Base-by-base conservation (phyloP, 2,888 invertebrate species). In the Metacarcinus magister region DNA sequence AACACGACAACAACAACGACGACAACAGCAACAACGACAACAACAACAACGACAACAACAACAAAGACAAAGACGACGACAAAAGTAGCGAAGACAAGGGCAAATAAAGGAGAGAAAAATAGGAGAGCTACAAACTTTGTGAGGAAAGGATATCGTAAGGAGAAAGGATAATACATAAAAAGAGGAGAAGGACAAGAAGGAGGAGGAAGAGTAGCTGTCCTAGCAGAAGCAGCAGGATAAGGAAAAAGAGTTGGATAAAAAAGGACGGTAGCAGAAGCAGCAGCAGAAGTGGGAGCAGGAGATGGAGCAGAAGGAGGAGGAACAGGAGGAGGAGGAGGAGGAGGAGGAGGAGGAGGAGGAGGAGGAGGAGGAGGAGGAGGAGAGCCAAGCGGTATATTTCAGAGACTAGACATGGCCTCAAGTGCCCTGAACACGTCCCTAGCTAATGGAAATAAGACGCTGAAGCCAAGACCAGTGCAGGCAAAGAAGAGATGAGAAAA, bases 281-380 rank as follows among this genome's bases (percentile, higher is more conserved):
- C 13, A 48, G 48, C 7, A 48, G 48, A 13, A 48, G 48, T 5
- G 13, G 60, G 60, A 60, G 60, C 10, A 60, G 60, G 60, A 60
- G 60, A 19, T 13, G 60, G 67, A 67, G 67, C 23, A 67, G 67
- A 23, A 67, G n/a, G 67, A 67, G 2, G 67, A 67, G 67, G 67
- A 67, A 23, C 23, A 67, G 67, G 67, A 67, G 67, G 67, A 67
- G 67, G 67, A 67, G 67, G 67, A 67, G n/a, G 67, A 67, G 67
- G 67, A 67, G n/a, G 67, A 67, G 67, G 67, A 67, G 67, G 67
- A 67, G 67, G 67, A 67, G 67, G 67, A 67, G 67, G 67, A 67
- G 67, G 67, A 67, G 67, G 67, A 67, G 67, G 67, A 67, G 67
- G 67, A 5, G 19, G 67, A 48, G 48, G 48, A 48, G 48, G 48